A percentile compares a stretch with the other conserved stretches of the same genome.
These are phyloP conservation scores for Ferrisia virgata DNA, from an alignment of 2,888 invertebrate species.

Conservation along the genomic window DNA sequence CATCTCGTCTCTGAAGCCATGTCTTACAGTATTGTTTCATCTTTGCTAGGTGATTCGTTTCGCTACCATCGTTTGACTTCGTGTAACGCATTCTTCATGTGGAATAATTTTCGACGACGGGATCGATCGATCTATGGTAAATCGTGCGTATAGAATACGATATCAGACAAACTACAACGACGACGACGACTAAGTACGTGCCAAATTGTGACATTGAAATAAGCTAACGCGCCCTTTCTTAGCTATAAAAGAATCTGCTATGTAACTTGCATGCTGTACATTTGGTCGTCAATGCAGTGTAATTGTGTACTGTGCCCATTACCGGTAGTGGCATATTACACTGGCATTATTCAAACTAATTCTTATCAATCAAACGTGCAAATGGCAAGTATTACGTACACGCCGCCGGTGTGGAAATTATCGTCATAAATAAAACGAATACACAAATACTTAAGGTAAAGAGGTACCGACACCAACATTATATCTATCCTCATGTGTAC, in stretches of 20 bases:
- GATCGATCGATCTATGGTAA: not conserved
- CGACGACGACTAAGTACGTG: not conserved
- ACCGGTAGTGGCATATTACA: not conserved
- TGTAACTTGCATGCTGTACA: too few relatives aligned
- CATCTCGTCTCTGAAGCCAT: too few relatives aligned
- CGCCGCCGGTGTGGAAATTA: not conserved
- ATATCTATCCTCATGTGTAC: too few relatives aligned
- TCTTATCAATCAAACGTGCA: not conserved
- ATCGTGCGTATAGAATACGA: not conserved
- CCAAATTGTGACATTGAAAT: not conserved
- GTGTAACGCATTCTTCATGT: not conserved
- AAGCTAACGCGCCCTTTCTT: not conserved
- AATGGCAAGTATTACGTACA: not conserved
- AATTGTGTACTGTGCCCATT: too few relatives aligned
- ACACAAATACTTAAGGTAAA: too few relatives aligned
- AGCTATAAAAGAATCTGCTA: too few relatives aligned
- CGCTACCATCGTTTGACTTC: not conserved
- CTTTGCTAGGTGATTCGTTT: not conserved
- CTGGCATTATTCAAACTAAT: not conserved
- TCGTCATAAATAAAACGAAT: constrained; percentile 8
- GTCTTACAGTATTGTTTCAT: not conserved
- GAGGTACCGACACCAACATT: too few relatives aligned
- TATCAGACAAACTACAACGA: not conserved
- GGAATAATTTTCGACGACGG: not conserved
- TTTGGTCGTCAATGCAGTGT: too few relatives aligned